Conservation (phyloP, 2,888 invertebrate species). For the Cephus nigrinus region DNA sequence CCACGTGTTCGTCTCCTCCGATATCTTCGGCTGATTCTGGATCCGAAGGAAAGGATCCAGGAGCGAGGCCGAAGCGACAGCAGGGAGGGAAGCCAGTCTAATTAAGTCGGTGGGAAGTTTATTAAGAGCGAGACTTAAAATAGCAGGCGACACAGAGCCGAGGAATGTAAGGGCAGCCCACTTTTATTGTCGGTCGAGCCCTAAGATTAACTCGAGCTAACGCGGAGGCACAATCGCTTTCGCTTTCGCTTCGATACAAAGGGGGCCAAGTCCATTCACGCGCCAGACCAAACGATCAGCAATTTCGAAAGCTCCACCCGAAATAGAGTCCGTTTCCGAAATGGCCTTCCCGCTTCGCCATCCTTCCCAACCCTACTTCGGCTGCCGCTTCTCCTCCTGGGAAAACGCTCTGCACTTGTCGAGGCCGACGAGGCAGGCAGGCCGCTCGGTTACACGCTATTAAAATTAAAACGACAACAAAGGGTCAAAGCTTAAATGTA, state of each 20-base stretch:
- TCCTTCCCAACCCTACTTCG: no score
- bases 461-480: conserved; percentile 23
- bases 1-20: no score
- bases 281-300: background rate
- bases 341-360: no score
- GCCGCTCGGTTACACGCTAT: background rate
- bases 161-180: conserved; percentile 59
- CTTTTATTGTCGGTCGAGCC: conserved; percentile 52
- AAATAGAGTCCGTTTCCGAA: background rate
- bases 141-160: conserved; percentile 59
- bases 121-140: conserved; percentile 56
- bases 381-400: no score
- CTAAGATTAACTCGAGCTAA: conserved; percentile 52
- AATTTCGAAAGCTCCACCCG: background rate
- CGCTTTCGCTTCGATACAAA: conserved; percentile 7
- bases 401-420: no score
- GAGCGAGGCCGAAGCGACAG: background rate
- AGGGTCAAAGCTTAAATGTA: conserved; percentile 64
- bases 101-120: conserved; percentile 55
- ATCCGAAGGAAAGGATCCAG: background rate
- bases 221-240: conserved; percentile 17
- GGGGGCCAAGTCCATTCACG: background rate
- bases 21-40: no score
- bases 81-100: conserved; percentile 42
- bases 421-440: no score